Conservation (phyloP, 2,888 invertebrate genomes). For the Noctua fimbriata region DNA sequence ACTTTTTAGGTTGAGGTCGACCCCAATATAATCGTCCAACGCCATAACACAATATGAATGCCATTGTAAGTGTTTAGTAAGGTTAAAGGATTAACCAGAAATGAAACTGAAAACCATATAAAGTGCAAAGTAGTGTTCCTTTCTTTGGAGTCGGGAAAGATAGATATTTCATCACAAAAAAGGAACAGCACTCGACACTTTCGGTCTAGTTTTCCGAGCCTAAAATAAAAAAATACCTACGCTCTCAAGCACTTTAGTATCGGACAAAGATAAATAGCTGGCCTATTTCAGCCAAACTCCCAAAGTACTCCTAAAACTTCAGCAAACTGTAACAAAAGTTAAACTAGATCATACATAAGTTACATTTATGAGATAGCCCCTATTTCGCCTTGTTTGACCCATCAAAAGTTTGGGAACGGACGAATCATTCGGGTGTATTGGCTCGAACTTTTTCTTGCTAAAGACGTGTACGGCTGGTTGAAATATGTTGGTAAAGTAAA, state of each 20-base stretch:
- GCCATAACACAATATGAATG: not conserved
- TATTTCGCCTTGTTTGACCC: conserved; percentile 29
- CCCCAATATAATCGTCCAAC: no score
- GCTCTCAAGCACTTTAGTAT: not conserved
- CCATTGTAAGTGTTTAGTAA: not conserved
- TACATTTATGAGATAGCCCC: conserved; percentile 34
- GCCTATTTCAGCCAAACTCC: conserved; percentile 5
- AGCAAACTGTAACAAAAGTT: conserved; percentile 32
- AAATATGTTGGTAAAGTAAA: conserved; percentile 1
- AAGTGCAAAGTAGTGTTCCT: not conserved
- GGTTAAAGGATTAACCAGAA: not conserved
- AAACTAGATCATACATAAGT: conserved; percentile 39
- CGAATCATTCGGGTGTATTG: conserved; percentile 26
- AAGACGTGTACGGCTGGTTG: not conserved
- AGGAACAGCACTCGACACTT: not conserved
- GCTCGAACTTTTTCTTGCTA: conserved; percentile 2
- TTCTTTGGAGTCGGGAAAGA: not conserved
- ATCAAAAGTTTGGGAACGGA: conserved; percentile 38
- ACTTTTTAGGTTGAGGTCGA: no score
- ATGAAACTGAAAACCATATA: not conserved
- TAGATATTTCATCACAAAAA: not conserved
- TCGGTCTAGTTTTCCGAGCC: not conserved
- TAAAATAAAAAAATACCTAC: not conserved
- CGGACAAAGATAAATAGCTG: not conserved
- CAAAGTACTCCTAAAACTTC: conserved; percentile 28